A percentile compares a stretch with the other conserved stretches of the same genome.
Conservation (phyloP, 2,113 vertebrate species). For the Cnemophilus loriae region DNA sequence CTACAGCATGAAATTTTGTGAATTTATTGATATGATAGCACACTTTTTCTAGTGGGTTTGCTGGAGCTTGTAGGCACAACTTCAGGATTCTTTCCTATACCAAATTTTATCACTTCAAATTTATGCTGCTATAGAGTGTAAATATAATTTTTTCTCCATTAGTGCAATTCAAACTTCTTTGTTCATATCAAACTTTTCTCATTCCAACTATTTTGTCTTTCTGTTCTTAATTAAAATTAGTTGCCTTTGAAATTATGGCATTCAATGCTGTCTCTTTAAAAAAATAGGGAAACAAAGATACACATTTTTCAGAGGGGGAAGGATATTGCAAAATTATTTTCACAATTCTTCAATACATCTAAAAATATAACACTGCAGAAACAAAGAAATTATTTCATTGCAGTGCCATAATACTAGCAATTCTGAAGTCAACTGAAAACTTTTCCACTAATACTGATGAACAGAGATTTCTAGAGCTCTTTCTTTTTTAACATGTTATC, state of each 20-base stretch:
- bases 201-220: background rate
- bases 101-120: background rate
- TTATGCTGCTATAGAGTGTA: background rate
- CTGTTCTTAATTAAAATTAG: background rate
- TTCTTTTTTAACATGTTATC: background rate
- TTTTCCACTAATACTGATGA: background rate
- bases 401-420: background rate
- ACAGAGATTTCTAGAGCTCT: background rate
- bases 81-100: background rate
- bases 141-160: background rate
- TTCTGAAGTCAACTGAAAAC: background rate
- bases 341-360: background rate
- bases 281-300: background rate
- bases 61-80: background rate
- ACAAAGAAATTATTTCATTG: background rate
- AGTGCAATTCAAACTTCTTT: background rate
- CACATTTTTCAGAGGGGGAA: background rate
- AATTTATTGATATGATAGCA: background rate
- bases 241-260: background rate
- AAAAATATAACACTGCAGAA: constrained; percentile 10
- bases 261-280: background rate
- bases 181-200: background rate
- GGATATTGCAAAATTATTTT: constrained; percentile 51
- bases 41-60: background rate
- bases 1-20: background rate